Evolutionary conservation across 2,113 vertebrate genomes (phyloP).

Genomic region (Hypomesus transpacificus): DNA sequence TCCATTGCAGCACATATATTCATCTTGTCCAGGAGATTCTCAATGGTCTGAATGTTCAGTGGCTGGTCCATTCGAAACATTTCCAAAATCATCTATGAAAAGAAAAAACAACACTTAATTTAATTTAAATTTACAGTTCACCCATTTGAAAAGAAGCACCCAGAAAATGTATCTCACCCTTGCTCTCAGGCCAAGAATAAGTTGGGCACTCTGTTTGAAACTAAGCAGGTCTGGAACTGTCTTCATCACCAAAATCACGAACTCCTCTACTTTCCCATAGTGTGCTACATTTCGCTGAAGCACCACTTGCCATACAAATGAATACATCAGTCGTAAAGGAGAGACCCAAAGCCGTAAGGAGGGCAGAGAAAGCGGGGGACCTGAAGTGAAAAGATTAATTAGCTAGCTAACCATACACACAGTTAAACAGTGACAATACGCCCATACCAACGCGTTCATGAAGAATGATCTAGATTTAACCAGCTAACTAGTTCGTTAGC

Average conservation of each 20-base stretch:
- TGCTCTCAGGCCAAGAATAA: constrained; percentile 71
- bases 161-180: constrained; percentile 57
- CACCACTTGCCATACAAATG: constrained; percentile 63
- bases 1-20: not conserved
- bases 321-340: constrained; percentile 62
- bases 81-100: constrained; percentile 10
- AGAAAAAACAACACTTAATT: not conserved
- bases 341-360: constrained; percentile 54
- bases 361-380: constrained; percentile 36
- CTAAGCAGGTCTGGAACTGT: constrained; percentile 69
- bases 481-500: too few relatives aligned
- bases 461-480: too few relatives aligned
- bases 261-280: constrained; percentile 68
- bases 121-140: too few relatives aligned
- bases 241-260: constrained; percentile 60
- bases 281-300: constrained; percentile 53
- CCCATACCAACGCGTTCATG: not conserved
- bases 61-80: constrained; percentile 3
- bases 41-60: not conserved
- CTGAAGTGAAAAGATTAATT: constrained; percentile 1
- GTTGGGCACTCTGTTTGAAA: constrained; percentile 63
- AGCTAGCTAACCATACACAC: too few relatives aligned
- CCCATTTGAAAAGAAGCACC: too few relatives aligned
- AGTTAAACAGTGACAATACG: not conserved
- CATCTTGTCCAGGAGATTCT: not conserved